These are phyloP conservation scores for Allolobophora icterica DNA, from an alignment of 2,888 invertebrate genomes.

Conservation along the genomic window DNA sequence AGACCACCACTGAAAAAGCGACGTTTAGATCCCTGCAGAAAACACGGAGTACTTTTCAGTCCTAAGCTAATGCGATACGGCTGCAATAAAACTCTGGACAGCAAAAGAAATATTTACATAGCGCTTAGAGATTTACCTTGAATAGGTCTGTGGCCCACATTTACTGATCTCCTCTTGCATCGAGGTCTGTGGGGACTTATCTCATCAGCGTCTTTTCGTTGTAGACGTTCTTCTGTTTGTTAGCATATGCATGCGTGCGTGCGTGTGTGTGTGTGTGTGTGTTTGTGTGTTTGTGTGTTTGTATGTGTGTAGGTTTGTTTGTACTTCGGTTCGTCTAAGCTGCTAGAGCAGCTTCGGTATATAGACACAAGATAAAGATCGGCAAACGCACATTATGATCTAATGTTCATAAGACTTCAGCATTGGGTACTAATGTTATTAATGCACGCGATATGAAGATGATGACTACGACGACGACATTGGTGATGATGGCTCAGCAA, in stretches of 20 bases:
- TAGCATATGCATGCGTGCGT: too few species aligned
- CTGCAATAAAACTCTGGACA: too few species aligned
- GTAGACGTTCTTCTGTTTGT: neutral
- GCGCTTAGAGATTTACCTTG: neutral
- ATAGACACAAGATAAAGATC: neutral
- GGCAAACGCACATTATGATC: neutral
- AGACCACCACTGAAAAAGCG: too few species aligned
- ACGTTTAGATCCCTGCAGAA: too few species aligned
- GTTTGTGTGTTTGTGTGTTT: too few species aligned
- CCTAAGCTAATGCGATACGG: too few species aligned
- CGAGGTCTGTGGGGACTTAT: neutral
- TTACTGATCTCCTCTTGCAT: neutral
- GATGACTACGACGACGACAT: neutral
- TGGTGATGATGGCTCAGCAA: too few species aligned
- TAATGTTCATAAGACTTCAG: neutral
- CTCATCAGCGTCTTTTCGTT: neutral
- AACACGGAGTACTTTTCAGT: too few species aligned
- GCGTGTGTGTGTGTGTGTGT: too few species aligned
- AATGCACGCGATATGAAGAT: too few species aligned
- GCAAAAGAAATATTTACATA: neutral
- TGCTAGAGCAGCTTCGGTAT: neutral
- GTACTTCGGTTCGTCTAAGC: too few species aligned
- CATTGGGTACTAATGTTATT: neutral
- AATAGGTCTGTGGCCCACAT: neutral
- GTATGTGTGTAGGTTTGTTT: too few species aligned